Percentiles rank a stretch among this genome's conserved stretches.
Conservation (phyloP, 2,888 invertebrate species). For the Parapristionchus giblindavisi region DNA sequence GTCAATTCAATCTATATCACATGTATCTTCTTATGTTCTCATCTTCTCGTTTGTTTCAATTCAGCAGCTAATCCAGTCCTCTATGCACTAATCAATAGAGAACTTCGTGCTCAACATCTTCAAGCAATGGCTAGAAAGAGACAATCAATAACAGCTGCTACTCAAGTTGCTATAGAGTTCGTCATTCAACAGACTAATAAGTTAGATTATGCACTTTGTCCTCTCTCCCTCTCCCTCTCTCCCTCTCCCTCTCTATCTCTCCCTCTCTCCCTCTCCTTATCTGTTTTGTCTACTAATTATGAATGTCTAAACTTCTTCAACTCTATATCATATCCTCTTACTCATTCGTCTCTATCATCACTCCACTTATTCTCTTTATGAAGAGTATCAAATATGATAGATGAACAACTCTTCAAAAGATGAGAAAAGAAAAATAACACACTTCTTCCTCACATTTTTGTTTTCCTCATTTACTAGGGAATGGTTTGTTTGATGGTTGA, state of each 20-base stretch:
- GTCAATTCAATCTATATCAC: constrained; percentile 64
- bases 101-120: constrained; percentile 64
- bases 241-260: no score
- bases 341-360: neutral
- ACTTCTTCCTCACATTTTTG: no score
- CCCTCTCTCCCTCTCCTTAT: neutral
- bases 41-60: constrained; percentile 67
- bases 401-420: no score
- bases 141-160: constrained; percentile 56
- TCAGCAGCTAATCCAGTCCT: constrained; percentile 69
- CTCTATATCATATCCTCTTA: neutral
- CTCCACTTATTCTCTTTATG: neutral
- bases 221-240: neutral
- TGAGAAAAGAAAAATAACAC: no score
- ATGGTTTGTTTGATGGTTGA: no score
- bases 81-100: constrained; percentile 68
- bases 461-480: no score
- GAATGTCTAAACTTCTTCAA: neutral
- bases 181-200: constrained; percentile 44
- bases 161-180: constrained; percentile 47
- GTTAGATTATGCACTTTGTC: constrained; percentile 17
- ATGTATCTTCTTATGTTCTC: constrained; percentile 67
- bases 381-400: no score
- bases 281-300: neutral
- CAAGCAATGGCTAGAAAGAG: constrained; percentile 62